Evolutionary conservation across 2,113 vertebrate genomes (phyloP).

Genomic region (Brachypodius melanocephalos): DNA sequence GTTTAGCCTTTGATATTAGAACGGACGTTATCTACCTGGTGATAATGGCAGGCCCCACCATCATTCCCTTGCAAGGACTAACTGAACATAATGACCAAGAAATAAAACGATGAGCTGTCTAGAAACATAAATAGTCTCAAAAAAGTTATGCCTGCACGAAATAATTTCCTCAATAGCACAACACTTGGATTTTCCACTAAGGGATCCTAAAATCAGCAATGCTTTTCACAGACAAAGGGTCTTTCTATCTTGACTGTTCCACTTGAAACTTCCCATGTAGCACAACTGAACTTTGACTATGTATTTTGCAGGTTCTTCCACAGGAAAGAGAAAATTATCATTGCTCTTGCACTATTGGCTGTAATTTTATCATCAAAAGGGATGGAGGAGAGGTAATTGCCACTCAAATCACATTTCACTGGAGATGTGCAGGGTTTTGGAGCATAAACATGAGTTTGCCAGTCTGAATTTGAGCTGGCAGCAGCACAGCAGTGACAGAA

Average conservation of each 20-base stretch:
- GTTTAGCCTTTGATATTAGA: not conserved
- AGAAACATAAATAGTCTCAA: not conserved
- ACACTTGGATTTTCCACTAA: not conserved
- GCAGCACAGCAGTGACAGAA: not conserved
- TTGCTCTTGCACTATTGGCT: not conserved
- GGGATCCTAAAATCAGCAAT: not conserved
- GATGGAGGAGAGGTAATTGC: not conserved
- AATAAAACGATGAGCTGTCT: not conserved
- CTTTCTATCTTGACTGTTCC: not conserved
- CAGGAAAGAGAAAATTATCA: not conserved
- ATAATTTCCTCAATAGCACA: not conserved
- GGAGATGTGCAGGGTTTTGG: not conserved
- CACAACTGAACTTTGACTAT: not conserved
- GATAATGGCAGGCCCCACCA: not conserved
- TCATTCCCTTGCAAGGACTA: not conserved
- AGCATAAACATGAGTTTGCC: not conserved
- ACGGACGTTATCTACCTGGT: not conserved
- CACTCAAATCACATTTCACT: not conserved
- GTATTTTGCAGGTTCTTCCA: rapidly evolving
- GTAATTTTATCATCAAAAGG: not conserved
- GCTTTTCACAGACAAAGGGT: not conserved
- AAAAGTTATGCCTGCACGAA: not conserved
- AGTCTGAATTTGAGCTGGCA: not conserved
- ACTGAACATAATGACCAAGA: not conserved
- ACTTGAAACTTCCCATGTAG: not conserved